Percentiles rank a stretch among this genome's conserved stretches.
Conservation (phyloP, 1,140 invertebrate genomes). For the Caerostris extrusa region DNA sequence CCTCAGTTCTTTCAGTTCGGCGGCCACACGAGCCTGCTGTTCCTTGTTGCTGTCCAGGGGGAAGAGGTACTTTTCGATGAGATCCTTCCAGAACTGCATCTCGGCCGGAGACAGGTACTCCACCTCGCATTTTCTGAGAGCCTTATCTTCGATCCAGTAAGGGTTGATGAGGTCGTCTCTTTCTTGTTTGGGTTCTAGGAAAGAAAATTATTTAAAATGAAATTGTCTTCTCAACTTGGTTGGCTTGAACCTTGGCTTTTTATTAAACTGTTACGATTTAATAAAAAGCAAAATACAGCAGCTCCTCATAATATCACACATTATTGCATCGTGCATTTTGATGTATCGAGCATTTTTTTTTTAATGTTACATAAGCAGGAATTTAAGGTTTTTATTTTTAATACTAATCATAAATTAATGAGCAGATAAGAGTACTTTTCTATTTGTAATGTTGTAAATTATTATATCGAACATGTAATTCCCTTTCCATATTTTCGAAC, state of each 20-base stretch:
- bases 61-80: constrained; percentile 84
- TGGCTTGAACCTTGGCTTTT: too few species aligned
- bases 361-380: too few species aligned
- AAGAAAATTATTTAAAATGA: not conserved
- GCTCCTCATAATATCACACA: not conserved
- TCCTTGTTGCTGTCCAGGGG: constrained; percentile 79
- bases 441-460: too few species aligned
- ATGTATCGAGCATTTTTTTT: too few species aligned
- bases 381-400: too few species aligned
- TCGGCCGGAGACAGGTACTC: constrained; percentile 92
- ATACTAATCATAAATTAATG: too few species aligned
- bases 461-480: too few species aligned
- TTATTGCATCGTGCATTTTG: too few species aligned
- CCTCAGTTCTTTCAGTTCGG: constrained; percentile 79
- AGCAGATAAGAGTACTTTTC: too few species aligned
- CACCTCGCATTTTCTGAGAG: constrained; percentile 94
- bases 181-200: constrained; percentile 81
- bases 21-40: constrained; percentile 78
- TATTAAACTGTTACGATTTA: not conserved
- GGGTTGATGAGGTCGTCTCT: constrained; percentile 93
- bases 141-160: constrained; percentile 96
- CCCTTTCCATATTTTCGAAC: too few species aligned
- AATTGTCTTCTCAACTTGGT: not conserved
- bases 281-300: not conserved
- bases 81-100: constrained; percentile 95